Evolutionary conservation across 2,888 invertebrate species (phyloP).

Genomic region (Ennomos quercinarius): DNA sequence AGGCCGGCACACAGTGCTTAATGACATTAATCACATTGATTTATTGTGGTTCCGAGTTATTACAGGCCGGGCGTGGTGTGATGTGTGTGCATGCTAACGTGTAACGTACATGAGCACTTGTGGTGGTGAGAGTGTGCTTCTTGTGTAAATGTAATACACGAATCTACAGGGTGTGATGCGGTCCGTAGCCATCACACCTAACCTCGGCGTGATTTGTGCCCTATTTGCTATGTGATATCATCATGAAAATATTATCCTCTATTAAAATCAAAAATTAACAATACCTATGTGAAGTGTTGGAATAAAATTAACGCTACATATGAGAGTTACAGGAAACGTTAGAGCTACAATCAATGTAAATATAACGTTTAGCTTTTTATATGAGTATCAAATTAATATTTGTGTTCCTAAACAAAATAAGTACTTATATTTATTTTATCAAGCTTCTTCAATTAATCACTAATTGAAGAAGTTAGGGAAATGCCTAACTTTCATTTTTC

Average conservation of each 20-base stretch:
- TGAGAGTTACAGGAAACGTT: no score
- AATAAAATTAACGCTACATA: no score
- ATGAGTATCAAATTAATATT: no score
- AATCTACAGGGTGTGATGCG: constrained; percentile 72
- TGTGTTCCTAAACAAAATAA: no score
- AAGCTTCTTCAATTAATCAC: no score
- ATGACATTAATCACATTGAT: constrained; percentile 86
- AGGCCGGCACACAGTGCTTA: constrained; percentile 85
- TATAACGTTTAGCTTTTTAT: no score
- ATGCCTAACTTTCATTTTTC: no score
- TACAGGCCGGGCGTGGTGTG: constrained; percentile 76
- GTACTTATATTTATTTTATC: no score
- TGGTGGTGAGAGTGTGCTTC: constrained; percentile 64
- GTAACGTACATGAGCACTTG: constrained; percentile 46
- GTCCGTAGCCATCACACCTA: constrained; percentile 53
- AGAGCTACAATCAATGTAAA: constrained; percentile 4
- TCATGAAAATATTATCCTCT: constrained; percentile 14
- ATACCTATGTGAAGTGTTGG: no score
- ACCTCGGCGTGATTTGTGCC: constrained; percentile 30
- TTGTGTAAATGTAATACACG: constrained; percentile 77
- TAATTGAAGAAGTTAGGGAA: no score
- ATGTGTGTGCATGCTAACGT: constrained; percentile 63
- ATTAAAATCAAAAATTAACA: constrained; percentile 24
- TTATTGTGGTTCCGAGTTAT: constrained; percentile 86
- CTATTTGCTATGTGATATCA: constrained; percentile 24